Percentiles rank a stretch among this genome's conserved stretches.
Conservation (phyloP, 1,140 invertebrate genomes). For the Drosophila repletoides region DNA sequence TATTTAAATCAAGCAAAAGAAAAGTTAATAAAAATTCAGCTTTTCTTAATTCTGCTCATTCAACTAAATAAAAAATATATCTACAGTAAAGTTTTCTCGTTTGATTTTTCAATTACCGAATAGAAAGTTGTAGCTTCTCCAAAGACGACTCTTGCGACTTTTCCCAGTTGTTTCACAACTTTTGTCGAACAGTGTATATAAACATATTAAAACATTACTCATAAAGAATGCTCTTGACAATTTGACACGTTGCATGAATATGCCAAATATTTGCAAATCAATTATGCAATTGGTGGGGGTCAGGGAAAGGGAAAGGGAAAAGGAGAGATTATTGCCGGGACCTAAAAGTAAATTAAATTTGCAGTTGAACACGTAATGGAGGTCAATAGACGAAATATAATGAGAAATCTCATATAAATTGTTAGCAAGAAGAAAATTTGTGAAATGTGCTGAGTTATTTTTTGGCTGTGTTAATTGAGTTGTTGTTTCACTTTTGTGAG, state of each 20-base stretch:
- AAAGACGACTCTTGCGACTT: too few species aligned
- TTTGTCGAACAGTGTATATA: too few species aligned
- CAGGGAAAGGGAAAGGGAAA: background rate
- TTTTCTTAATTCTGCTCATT: too few species aligned
- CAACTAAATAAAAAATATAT: too few species aligned
- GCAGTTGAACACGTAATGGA: background rate
- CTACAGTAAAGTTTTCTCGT: too few species aligned
- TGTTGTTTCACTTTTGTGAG: constrained; percentile 28
- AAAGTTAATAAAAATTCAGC: too few species aligned
- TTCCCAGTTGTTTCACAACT: too few species aligned
- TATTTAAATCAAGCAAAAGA: too few species aligned
- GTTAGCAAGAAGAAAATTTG: background rate
- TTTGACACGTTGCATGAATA: background rate
- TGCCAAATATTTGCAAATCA: constrained; percentile 29
- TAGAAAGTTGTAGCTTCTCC: too few species aligned
- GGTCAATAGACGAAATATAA: constrained; percentile 4
- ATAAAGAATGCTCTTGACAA: background rate
- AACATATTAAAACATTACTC: background rate
- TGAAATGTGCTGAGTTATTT: background rate
- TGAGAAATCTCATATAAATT: constrained; percentile 4
- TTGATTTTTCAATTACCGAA: too few species aligned
- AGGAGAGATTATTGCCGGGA: background rate
- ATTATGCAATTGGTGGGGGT: constrained; percentile 1
- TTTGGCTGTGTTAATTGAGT: constrained; percentile 54
- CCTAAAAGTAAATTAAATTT: constrained; percentile 14